These are phyloP conservation scores for Drosophila formosana DNA, from an alignment of 2,888 invertebrate genomes.

Conservation along the genomic window DNA sequence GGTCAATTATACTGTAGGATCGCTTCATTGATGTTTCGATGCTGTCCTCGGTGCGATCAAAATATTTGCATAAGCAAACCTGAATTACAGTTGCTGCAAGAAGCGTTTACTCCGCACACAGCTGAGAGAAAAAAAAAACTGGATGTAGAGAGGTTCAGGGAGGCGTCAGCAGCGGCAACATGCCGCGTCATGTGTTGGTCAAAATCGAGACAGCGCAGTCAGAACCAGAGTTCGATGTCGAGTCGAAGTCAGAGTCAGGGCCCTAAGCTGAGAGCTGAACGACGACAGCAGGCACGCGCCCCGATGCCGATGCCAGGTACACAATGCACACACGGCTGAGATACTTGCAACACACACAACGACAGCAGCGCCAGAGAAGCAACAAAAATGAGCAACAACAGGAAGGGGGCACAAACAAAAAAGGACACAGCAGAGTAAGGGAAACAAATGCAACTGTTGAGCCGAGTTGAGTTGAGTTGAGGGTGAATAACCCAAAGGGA, in stretches of 20 bases:
- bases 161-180: slow-evolving; percentile 27
- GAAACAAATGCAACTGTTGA: slow-evolving; percentile 71
- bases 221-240: not conserved
- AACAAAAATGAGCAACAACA: slow-evolving; percentile 33
- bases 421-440: slow-evolving; percentile 53
- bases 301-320: slow-evolving; percentile 73
- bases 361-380: slow-evolving; percentile 33
- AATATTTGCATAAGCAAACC: slow-evolving; percentile 73
- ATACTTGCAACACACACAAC: slow-evolving; percentile 10
- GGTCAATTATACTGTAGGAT: slow-evolving; percentile 41
- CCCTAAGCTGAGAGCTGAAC: slow-evolving; percentile 38
- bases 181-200: slow-evolving; percentile 70
- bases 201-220: slow-evolving; percentile 24
- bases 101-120: slow-evolving; percentile 14
- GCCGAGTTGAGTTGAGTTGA: slow-evolving; percentile 36
- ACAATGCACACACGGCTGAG: slow-evolving; percentile 32
- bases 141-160: slow-evolving; percentile 24
- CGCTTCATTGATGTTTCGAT: slow-evolving; percentile 44
- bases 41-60: slow-evolving; percentile 59
- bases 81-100: slow-evolving; percentile 65
- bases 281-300: slow-evolving; percentile 84
- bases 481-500: slow-evolving; percentile 62
- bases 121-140: slow-evolving; percentile 29
- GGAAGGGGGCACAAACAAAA: slow-evolving; percentile 31
- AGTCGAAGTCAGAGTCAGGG: slow-evolving; percentile 16